phyloP scores from a whole-genome alignment of 2,113 vertebrate species.

The Psephotus haematonotus region DNA sequence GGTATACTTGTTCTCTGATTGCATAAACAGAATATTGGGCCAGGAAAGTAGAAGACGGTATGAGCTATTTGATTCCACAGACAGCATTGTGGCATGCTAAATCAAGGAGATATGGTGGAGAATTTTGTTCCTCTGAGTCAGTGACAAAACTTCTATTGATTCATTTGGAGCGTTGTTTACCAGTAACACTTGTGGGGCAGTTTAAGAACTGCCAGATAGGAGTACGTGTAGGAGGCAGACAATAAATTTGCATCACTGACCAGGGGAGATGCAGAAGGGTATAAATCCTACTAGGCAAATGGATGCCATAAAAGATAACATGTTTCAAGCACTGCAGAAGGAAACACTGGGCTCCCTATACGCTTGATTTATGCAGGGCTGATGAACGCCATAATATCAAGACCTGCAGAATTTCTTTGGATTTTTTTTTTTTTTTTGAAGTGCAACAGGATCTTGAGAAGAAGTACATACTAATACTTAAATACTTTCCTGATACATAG shows the following conservation, averaged over 20 bases:
- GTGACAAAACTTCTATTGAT: neutral
- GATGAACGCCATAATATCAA: neutral
- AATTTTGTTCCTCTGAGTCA: neutral
- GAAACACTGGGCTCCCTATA: neutral
- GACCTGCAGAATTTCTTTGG: neutral
- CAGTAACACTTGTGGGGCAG: neutral
- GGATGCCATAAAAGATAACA: neutral
- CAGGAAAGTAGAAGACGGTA: neutral
- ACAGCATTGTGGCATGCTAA: neutral
- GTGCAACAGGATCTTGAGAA: neutral
- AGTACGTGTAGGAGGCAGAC: accelerated
- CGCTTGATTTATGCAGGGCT: neutral
- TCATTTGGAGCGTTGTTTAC: neutral
- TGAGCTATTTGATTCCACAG: neutral
- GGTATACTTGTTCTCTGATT: neutral
- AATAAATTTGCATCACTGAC: neutral
- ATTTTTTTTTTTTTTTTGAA: neutral
- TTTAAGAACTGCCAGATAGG: neutral
- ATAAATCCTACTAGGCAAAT: neutral
- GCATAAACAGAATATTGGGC: neutral
- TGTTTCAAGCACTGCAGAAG: neutral
- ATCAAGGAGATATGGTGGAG: neutral
- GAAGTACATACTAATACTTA: neutral
- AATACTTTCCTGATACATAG: neutral
- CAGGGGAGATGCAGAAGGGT: neutral